Percentiles rank a stretch among this genome's conserved stretches.
These are phyloP conservation scores for Norana najaformis DNA, from an alignment of 2,888 invertebrate species.

Conservation along the genomic window DNA sequence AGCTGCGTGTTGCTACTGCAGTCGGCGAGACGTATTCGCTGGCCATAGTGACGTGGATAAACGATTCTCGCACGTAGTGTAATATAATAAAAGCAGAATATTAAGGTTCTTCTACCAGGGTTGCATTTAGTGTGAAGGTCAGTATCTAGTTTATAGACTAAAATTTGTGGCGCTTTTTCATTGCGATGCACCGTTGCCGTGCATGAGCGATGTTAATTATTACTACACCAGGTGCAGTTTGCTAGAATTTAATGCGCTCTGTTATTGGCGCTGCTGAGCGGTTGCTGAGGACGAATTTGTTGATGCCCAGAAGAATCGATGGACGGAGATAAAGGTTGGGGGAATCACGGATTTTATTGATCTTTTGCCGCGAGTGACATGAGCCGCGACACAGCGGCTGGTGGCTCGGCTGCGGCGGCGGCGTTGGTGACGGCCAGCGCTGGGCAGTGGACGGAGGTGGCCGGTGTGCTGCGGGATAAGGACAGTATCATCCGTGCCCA, in stretches of 20 bases:
- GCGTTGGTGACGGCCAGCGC: not conserved
- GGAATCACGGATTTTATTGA: not conserved
- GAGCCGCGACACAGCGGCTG: not conserved
- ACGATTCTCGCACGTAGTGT: not conserved
- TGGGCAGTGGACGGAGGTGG: not conserved
- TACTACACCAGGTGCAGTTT: not conserved
- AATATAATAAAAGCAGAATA: not conserved
- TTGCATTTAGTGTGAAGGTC: not conserved
- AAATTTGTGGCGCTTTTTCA: not conserved
- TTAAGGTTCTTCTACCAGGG: not conserved
- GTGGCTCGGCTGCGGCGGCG: constrained; percentile 9
- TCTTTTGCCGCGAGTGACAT: constrained; percentile 13
- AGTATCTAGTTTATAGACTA: not conserved
- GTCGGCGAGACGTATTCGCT: not conserved
- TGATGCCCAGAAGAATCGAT: not conserved
- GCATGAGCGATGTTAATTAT: not conserved
- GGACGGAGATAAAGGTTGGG: constrained; percentile 6
- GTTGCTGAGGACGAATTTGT: constrained; percentile 13
- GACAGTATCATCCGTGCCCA: constrained; percentile 27
- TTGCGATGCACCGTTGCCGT: not conserved
- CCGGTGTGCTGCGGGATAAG: constrained; percentile 7
- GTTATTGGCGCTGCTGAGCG: not conserved
- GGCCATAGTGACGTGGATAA: not conserved
- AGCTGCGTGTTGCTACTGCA: not conserved
- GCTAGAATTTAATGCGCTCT: not conserved